phyloP scores from a whole-genome alignment of 2,888 invertebrate species.

The Drosophila dives region DNA sequence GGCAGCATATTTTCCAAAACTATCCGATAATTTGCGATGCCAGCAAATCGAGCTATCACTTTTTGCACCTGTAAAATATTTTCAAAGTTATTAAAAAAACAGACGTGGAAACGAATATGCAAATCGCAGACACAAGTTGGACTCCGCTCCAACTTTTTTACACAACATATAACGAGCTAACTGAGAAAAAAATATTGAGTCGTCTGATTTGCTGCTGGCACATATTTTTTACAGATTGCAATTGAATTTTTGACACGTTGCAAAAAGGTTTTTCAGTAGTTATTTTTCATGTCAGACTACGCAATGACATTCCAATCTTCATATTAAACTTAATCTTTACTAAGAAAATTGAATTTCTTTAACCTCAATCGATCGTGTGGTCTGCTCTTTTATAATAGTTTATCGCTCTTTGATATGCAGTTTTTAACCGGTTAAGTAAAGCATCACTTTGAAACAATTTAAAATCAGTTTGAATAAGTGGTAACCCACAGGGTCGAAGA shows the following conservation, averaged over 20 bases:
- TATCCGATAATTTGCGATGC: slow-evolving; percentile 35
- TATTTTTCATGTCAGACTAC: slow-evolving; percentile 3
- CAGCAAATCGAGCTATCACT: slow-evolving; percentile 6
- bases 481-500: neutral
- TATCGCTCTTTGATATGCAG: neutral
- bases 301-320: slow-evolving; percentile 11
- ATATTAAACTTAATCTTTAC: slow-evolving; percentile 35
- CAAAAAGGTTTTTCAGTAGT: neutral
- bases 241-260: slow-evolving; percentile 35
- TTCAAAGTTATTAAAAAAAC: slow-evolving; percentile 35
- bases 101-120: slow-evolving; percentile 23
- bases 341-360: neutral
- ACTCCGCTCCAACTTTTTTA: neutral
- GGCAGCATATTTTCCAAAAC: slow-evolving; percentile 29
- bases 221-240: slow-evolving; percentile 22
- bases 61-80: slow-evolving; percentile 9
- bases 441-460: neutral
- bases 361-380: neutral
- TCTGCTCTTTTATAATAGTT: neutral
- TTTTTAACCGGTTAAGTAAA: neutral
- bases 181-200: slow-evolving; percentile 31
- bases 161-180: slow-evolving; percentile 15
- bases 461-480: neutral
- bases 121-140: slow-evolving; percentile 13
- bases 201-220: slow-evolving; percentile 44